Evolutionary conservation across 2,113 vertebrate species (phyloP).

Genomic region (Helogale parvula): DNA sequence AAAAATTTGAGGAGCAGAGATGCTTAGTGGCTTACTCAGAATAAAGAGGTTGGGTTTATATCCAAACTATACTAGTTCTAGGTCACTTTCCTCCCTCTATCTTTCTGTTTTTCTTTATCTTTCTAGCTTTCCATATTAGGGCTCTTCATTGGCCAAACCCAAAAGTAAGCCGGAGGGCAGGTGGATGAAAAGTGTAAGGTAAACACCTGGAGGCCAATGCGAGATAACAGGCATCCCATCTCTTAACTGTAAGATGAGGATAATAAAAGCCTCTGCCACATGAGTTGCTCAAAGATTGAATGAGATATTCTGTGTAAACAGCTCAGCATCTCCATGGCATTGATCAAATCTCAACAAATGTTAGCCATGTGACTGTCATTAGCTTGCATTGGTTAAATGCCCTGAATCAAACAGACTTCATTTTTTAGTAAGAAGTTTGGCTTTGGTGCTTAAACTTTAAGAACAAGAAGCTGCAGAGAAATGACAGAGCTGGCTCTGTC

Average conservation of each 20-base stretch:
- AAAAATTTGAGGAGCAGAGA: background rate
- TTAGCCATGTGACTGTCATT: background rate
- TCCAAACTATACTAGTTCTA: background rate
- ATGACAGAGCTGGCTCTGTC: background rate
- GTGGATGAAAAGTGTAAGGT: background rate
- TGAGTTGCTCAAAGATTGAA: background rate
- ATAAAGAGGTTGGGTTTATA: background rate
- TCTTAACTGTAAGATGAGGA: background rate
- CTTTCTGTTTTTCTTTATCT: background rate
- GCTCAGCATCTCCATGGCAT: background rate
- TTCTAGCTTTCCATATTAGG: background rate
- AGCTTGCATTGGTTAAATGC: background rate
- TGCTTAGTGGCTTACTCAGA: background rate
- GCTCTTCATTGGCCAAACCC: background rate
- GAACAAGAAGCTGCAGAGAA: background rate
- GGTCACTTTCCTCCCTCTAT: background rate
- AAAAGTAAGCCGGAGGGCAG: background rate
- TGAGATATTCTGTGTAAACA: background rate
- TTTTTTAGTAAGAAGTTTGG: slow-evolving; percentile 19
- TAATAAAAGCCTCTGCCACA: too few species aligned
- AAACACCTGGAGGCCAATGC: background rate
- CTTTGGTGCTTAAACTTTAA: slow-evolving; percentile 49
- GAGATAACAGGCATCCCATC: background rate
- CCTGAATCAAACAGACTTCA: background rate
- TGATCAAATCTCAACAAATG: background rate